Evolutionary conservation across 2,888 invertebrate species (phyloP).

Genomic region (Timema cristinae): DNA sequence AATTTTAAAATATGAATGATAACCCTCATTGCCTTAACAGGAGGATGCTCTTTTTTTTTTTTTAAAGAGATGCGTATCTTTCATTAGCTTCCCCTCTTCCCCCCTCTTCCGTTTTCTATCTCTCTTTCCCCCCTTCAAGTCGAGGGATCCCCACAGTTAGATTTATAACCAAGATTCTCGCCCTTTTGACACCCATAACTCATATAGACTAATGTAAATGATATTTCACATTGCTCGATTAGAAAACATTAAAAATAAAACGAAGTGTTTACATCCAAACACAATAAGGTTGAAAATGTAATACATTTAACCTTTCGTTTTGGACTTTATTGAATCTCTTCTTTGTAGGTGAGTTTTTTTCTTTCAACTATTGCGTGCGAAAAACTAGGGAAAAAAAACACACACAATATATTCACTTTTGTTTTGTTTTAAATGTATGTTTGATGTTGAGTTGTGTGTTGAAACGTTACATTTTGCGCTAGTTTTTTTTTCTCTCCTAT

Average conservation of each 20-base stretch:
- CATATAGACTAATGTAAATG: conserved; percentile 46
- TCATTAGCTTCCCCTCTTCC: conserved; percentile 22
- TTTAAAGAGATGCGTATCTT: conserved; percentile 27
- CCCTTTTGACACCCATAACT: conserved; percentile 34
- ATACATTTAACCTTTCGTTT: too few species aligned
- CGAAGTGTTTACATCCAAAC: too few species aligned
- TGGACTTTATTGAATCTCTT: too few species aligned
- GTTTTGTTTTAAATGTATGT: too few species aligned
- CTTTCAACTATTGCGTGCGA: too few species aligned
- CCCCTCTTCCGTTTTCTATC: background rate
- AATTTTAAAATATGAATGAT: background rate
- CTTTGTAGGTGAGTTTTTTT: too few species aligned
- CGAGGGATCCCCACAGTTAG: conserved; percentile 27
- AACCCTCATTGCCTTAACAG: background rate
- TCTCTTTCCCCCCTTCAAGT: background rate
- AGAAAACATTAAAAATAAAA: background rate
- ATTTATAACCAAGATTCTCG: conserved; percentile 28
- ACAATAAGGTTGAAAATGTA: too few species aligned
- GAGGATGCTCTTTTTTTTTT: background rate
- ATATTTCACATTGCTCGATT: conserved; percentile 24
- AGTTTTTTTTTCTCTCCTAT: too few species aligned
- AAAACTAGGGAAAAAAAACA: too few species aligned
- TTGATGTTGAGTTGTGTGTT: too few species aligned
- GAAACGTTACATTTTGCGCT: too few species aligned
- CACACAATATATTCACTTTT: too few species aligned